A percentile compares a stretch with the other conserved stretches of the same genome.
phyloP scores from a whole-genome alignment of 2,113 vertebrate genomes.

The Perca flavescens region DNA sequence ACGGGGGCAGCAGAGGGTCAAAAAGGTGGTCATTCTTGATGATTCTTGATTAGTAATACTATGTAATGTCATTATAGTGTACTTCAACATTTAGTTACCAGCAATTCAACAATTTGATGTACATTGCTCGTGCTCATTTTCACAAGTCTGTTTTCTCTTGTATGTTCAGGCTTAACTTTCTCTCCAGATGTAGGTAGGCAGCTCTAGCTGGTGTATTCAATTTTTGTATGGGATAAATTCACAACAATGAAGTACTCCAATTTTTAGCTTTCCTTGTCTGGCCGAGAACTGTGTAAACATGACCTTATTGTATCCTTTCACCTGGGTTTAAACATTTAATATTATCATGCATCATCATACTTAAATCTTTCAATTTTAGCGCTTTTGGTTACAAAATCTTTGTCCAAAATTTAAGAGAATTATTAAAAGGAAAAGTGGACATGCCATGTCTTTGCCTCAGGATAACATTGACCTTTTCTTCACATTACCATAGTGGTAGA shows the following conservation, averaged over 20 bases:
- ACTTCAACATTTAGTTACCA: background rate
- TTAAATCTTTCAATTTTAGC: background rate
- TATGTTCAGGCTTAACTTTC: background rate
- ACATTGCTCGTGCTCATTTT: background rate
- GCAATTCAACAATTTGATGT: background rate
- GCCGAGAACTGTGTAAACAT: background rate
- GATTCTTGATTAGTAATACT: too few relatives aligned
- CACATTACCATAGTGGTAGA: background rate
- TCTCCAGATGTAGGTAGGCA: too few relatives aligned
- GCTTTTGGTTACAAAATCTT: background rate
- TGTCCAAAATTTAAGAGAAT: background rate
- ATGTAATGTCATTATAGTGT: background rate
- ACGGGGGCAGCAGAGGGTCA: constrained; percentile 11
- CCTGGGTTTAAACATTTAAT: background rate
- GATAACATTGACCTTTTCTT: background rate
- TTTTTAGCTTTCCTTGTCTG: background rate
- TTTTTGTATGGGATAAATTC: background rate
- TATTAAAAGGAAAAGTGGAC: background rate
- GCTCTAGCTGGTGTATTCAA: too few relatives aligned
- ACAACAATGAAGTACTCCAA: background rate
- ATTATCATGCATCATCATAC: background rate
- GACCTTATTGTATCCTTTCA: background rate
- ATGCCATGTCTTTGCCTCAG: background rate
- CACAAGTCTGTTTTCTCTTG: background rate
- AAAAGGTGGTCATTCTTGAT: background rate